phyloP scores from a whole-genome alignment of 2,888 invertebrate genomes.

The Sceliomorpha sp. region DNA sequence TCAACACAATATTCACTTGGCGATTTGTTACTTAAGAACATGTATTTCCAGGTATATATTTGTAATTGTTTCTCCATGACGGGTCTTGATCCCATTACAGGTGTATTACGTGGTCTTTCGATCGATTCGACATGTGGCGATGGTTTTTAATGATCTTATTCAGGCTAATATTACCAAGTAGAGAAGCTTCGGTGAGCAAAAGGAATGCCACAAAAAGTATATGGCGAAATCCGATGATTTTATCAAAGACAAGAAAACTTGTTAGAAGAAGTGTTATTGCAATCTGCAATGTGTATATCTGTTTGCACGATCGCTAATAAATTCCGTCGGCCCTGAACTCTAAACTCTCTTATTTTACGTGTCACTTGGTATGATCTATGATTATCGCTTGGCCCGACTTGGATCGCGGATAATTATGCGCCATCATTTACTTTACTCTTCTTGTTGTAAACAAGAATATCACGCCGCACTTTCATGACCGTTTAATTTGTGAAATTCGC shows the following conservation, averaged over 20 bases:
- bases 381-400: constrained; percentile 35
- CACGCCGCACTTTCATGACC: constrained; percentile 20
- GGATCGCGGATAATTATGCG: constrained; percentile 45
- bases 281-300: constrained; percentile 70
- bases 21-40: no score
- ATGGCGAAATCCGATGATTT: constrained; percentile 71
- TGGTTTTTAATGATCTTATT: constrained; percentile 61
- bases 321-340: constrained; percentile 67
- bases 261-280: constrained; percentile 76
- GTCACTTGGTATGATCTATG: constrained; percentile 55
- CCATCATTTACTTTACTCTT: constrained; percentile 18
- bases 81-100: constrained; percentile 33
- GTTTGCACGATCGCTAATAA: constrained; percentile 74
- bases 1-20: no score
- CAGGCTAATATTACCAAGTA: constrained; percentile 55
- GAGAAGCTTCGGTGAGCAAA: constrained; percentile 58
- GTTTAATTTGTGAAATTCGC: constrained; percentile 26
- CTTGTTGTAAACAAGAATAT: constrained; percentile 14
- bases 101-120: constrained; percentile 34
- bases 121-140: constrained; percentile 41
- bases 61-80: constrained; percentile 31
- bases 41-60: background rate
- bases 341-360: constrained; percentile 56
- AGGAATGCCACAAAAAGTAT: constrained; percentile 68
- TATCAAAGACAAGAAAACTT: constrained; percentile 73